These are phyloP conservation scores for Xylocopa sonorina DNA, from an alignment of 1,140 invertebrate genomes.

Conservation along the genomic window DNA sequence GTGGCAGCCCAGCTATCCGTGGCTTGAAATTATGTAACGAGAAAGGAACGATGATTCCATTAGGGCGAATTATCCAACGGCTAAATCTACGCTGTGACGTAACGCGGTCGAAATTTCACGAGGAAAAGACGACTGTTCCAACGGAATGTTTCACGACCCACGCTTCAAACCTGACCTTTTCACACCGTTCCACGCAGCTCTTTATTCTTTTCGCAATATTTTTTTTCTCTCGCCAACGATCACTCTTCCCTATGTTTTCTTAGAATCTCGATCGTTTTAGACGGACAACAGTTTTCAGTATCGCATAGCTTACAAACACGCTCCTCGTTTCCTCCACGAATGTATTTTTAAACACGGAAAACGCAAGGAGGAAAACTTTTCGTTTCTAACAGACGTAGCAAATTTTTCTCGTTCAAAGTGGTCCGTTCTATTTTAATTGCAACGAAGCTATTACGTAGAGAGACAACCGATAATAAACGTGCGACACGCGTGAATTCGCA, in stretches of 20 bases:
- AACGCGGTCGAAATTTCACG: not conserved
- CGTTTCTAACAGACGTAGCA: too few relatives aligned
- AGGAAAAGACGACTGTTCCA: not conserved
- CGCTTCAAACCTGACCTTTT: conserved; percentile 5
- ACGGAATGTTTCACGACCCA: not conserved
- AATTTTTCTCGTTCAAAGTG: too few relatives aligned
- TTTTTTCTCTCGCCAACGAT: not conserved
- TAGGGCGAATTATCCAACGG: not conserved
- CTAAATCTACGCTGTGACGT: not conserved
- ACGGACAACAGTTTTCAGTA: not conserved
- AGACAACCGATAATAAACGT: too few relatives aligned
- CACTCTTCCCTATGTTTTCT: too few relatives aligned
- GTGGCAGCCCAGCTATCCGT: not conserved
- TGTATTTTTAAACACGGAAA: not conserved
- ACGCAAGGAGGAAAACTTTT: not conserved
- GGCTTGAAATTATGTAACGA: not conserved
- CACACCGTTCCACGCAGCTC: not conserved
- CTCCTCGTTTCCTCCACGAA: not conserved
- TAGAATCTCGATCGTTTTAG: not conserved
- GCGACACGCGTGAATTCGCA: too few relatives aligned
- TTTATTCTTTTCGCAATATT: not conserved
- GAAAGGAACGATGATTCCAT: not conserved
- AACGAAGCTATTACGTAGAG: not conserved
- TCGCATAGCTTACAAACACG: too few relatives aligned
- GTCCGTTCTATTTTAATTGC: too few relatives aligned